phyloP scores from a whole-genome alignment of 2,797 vertebrate genomes.

The Cuniculus paca region DNA sequence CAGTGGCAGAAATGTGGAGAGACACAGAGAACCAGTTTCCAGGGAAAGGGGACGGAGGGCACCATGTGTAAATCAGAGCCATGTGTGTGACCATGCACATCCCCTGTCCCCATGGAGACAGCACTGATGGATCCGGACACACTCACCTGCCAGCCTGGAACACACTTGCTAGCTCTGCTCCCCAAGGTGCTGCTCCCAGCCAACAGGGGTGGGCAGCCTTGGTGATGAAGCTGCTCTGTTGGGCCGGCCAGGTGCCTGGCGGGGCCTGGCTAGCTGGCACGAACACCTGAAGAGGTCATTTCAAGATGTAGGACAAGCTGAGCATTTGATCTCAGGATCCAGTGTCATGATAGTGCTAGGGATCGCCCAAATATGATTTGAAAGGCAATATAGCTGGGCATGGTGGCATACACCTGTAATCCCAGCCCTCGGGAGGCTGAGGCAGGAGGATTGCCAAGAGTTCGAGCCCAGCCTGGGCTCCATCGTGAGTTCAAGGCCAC shows the following conservation, averaged over 20 bases:
- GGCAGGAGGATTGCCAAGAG: neutral
- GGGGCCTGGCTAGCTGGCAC: neutral
- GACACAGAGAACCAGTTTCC: neutral
- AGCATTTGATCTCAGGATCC: neutral
- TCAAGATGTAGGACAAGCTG: neutral
- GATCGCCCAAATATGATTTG: neutral
- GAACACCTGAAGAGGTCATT: neutral
- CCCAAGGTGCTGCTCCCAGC: neutral
- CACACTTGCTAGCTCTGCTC: neutral
- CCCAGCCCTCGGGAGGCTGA: neutral
- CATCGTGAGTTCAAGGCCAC: neutral
- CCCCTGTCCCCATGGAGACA: neutral
- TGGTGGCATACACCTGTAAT: neutral
- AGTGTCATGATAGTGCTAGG: neutral
- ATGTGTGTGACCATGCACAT: accelerated
- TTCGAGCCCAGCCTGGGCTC: neutral
- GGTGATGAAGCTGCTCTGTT: neutral
- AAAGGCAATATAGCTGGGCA: neutral
- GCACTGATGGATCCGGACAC: neutral
- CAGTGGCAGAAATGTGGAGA: neutral
- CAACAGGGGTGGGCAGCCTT: neutral
- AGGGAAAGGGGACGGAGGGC: neutral
- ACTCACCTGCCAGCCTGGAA: neutral
- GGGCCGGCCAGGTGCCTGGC: neutral
- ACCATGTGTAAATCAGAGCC: neutral